phyloP scores from a whole-genome alignment of 2,888 invertebrate genomes.

The Dasysyrphus tricinctus region DNA sequence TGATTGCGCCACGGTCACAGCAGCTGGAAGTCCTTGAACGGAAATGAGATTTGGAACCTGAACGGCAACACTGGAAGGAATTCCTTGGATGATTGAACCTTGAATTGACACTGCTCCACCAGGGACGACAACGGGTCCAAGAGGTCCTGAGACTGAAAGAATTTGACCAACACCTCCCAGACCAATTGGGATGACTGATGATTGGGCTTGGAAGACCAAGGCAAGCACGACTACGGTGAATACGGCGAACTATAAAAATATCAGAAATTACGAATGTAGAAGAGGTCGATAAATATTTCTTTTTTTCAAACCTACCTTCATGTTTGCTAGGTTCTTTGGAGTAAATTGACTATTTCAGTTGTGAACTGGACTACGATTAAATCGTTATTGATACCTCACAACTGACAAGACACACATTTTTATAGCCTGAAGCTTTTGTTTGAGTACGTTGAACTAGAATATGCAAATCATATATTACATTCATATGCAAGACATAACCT shows the following conservation, averaged over 20 bases:
- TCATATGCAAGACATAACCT: neutral
- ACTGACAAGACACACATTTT: neutral
- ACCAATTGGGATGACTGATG: conserved; percentile 49
- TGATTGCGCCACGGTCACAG: conserved; percentile 19
- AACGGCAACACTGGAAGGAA: conserved; percentile 19
- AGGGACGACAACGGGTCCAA: conserved; percentile 32
- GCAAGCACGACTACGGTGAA: conserved; percentile 70
- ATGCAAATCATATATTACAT: neutral
- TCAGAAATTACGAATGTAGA: too few species aligned
- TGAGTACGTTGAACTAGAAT: conserved; percentile 11
- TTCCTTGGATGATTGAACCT: conserved; percentile 34
- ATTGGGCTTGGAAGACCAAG: conserved; percentile 51
- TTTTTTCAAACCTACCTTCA: neutral
- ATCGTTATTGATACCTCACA: conserved; percentile 1
- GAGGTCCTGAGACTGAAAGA: conserved; percentile 48
- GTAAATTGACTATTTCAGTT: conserved; percentile 26
- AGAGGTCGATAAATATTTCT: too few species aligned
- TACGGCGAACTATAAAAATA: conserved; percentile 62
- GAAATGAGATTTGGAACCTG: neutral
- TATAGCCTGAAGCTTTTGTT: conserved; percentile 1
- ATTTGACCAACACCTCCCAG: conserved; percentile 53
- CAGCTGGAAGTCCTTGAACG: conserved; percentile 19
- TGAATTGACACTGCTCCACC: conserved; percentile 46
- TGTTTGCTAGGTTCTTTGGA: conserved; percentile 26
- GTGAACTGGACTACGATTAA: conserved; percentile 29